A percentile compares a stretch with the other conserved stretches of the same genome.
phyloP scores from a whole-genome alignment of 2,888 invertebrate genomes.

The Polydrusus pterygomalis region DNA sequence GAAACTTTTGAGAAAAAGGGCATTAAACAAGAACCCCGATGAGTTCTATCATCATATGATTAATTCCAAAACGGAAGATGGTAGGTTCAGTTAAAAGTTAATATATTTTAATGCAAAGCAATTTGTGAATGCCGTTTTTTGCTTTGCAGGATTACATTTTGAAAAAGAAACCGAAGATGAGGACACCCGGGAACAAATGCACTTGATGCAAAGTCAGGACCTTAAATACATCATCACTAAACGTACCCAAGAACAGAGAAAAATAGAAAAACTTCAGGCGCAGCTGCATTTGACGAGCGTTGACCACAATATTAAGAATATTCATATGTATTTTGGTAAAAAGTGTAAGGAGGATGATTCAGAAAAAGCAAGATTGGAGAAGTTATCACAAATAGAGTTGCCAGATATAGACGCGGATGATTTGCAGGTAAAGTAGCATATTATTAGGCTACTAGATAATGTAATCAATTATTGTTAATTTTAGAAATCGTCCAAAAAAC shows the following conservation, averaged over 20 bases:
- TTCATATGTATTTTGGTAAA: conserved; percentile 88
- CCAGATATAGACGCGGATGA: conserved; percentile 77
- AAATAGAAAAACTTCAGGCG: conserved; percentile 84
- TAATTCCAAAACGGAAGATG: conserved; percentile 82
- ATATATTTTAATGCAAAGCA: neutral
- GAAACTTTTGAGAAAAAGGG: conserved; percentile 88
- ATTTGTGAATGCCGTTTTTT: neutral
- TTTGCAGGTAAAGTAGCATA: conserved; percentile 62
- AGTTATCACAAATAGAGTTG: conserved; percentile 78
- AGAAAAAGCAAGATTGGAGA: conserved; percentile 80
- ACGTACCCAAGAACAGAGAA: conserved; percentile 86
- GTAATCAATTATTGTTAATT: conserved; percentile 10
- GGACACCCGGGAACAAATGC: conserved; percentile 88
- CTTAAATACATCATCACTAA: conserved; percentile 92
- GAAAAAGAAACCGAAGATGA: conserved; percentile 82
- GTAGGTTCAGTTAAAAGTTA: conserved; percentile 56
- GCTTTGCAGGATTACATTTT: conserved; percentile 73
- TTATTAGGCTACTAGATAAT: neutral
- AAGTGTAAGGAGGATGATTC: conserved; percentile 73
- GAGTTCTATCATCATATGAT: conserved; percentile 99
- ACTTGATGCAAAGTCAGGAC: conserved; percentile 94
- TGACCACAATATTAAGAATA: conserved; percentile 80
- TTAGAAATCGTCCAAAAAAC: conserved; percentile 74
- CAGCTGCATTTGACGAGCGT: conserved; percentile 88
- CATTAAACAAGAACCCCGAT: conserved; percentile 96